Evolutionary conservation across 2,113 vertebrate species (phyloP).

Genomic region (Siphamia tubifer): DNA sequence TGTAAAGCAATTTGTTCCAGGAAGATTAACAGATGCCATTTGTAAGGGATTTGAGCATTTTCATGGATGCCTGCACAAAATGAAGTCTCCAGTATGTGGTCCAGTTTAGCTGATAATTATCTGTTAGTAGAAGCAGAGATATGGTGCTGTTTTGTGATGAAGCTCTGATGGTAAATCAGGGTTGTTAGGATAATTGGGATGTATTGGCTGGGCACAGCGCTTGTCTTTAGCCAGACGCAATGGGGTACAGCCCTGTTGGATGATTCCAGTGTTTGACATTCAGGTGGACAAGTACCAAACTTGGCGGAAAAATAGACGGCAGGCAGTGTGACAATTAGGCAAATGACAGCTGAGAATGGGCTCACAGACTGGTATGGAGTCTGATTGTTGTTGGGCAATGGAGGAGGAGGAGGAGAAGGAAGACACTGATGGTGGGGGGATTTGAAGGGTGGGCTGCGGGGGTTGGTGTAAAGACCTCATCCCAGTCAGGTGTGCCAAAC

Average conservation of each 20-base stretch:
- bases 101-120: constrained; percentile 8
- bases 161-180: constrained; percentile 1
- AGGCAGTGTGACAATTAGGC: constrained; percentile 48
- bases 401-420: constrained; percentile 22
- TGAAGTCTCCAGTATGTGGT: neutral
- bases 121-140: constrained; percentile 1
- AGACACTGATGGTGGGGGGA: neutral
- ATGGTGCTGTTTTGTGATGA: neutral
- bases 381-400: constrained; percentile 35
- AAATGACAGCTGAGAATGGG: constrained; percentile 54
- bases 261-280: constrained; percentile 33
- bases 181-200: constrained; percentile 33
- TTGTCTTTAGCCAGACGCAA: constrained; percentile 15
- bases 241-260: constrained; percentile 27
- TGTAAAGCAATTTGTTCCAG: neutral
- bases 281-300: constrained; percentile 13
- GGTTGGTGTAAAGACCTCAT: constrained; percentile 24
- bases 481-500: constrained; percentile 62
- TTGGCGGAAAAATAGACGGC: constrained; percentile 38
- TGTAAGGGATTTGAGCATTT: neutral
- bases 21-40: neutral
- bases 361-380: constrained; percentile 24
- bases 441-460: neutral
- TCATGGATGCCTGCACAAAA: neutral
- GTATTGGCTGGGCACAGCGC: neutral